Conservation (phyloP, 2,888 invertebrate genomes). For the Trichogramma evanescens region DNA sequence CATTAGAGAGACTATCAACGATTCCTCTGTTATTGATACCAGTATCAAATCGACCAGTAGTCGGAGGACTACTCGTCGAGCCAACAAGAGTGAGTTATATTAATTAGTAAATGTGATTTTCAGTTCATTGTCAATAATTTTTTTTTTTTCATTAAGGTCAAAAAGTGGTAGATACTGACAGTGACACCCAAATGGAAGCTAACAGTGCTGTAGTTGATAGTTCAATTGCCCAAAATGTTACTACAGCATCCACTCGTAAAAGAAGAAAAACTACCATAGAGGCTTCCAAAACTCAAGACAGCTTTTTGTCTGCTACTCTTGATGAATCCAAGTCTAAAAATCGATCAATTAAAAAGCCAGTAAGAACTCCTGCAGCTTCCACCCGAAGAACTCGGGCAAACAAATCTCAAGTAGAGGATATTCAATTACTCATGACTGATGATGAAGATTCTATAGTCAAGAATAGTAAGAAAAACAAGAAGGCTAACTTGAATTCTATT, state of each 20-base stretch:
- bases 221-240: background rate
- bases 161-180: slow-evolving; percentile 13
- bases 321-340: slow-evolving; percentile 8
- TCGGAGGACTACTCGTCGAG: slow-evolving; percentile 10
- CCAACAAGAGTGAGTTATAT: slow-evolving; percentile 18
- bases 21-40: slow-evolving; percentile 15
- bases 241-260: slow-evolving; percentile 13
- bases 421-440: slow-evolving; percentile 13
- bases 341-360: slow-evolving; percentile 3
- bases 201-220: background rate
- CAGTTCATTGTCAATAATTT: background rate
- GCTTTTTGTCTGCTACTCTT: slow-evolving; percentile 8
- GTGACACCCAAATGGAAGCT: slow-evolving; percentile 12
- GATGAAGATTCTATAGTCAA: slow-evolving; percentile 16
- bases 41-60: slow-evolving; percentile 12
- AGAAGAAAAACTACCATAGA: slow-evolving; percentile 18
- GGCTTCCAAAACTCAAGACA: slow-evolving; percentile 5
- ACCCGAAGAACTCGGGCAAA: slow-evolving; percentile 1
- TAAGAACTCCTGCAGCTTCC: background rate
- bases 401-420: slow-evolving; percentile 5
- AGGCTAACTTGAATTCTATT: background rate
- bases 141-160: slow-evolving; percentile 5
- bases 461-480: background rate
- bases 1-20: slow-evolving; percentile 20
- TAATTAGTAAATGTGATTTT: background rate